Percentiles rank a stretch among this genome's conserved stretches.
Conservation (phyloP, 2,888 invertebrate species). For the Dione juno region DNA sequence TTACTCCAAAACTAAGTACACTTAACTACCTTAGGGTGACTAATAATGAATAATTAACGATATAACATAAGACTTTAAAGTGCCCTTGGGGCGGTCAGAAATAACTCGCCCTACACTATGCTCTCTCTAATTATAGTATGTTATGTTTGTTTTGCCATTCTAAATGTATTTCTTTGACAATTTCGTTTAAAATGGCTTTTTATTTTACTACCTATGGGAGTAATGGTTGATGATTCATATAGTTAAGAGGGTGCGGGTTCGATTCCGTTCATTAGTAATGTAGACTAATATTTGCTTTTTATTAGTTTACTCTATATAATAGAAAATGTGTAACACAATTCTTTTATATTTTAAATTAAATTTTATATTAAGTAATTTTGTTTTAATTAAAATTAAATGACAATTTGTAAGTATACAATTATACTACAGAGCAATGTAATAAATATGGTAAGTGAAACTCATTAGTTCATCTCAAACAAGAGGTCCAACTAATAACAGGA, state of each 20-base stretch:
- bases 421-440: too few relatives aligned
- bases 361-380: too few relatives aligned
- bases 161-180: not conserved
- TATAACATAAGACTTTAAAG: constrained; percentile 22
- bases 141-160: constrained; percentile 18
- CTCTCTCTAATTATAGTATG: constrained; percentile 19
- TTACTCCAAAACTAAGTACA: constrained; percentile 1
- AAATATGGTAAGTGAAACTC: too few relatives aligned
- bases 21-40: constrained; percentile 6
- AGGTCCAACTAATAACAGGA: too few relatives aligned
- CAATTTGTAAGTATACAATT: too few relatives aligned
- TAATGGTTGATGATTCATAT: not conserved
- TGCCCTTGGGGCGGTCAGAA: constrained; percentile 31
- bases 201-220: not conserved
- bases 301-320: too few relatives aligned
- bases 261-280: too few relatives aligned
- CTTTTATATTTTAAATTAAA: too few relatives aligned
- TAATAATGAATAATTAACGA: constrained; percentile 20
- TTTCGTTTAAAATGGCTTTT: not conserved
- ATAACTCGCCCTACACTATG: constrained; percentile 28
- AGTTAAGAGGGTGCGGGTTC: not conserved
- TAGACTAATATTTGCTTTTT: too few relatives aligned
- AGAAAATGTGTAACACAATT: too few relatives aligned
- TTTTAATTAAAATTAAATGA: too few relatives aligned
- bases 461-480: too few relatives aligned